Percentiles rank a stretch among this genome's conserved stretches.
phyloP scores from a whole-genome alignment of 2,888 invertebrate genomes.

The Cremastinae sp. region DNA sequence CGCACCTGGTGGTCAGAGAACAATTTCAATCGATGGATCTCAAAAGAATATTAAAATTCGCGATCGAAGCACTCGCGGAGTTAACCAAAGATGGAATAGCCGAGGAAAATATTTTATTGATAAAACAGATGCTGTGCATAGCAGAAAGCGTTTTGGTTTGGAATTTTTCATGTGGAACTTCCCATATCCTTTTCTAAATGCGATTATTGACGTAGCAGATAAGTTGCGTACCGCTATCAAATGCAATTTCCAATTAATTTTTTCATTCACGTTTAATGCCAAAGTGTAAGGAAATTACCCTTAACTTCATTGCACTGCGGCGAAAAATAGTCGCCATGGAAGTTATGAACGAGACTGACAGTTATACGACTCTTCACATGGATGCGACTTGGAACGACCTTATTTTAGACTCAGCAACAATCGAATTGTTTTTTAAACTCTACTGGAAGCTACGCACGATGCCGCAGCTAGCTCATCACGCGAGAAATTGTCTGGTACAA shows the following conservation, averaged over 20 bases:
- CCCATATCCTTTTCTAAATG: slow-evolving; percentile 80
- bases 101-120: slow-evolving; percentile 83
- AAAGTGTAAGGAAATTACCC: slow-evolving; percentile 57
- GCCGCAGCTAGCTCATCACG: slow-evolving; percentile 88
- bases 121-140: slow-evolving; percentile 88
- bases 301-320: slow-evolving; percentile 82
- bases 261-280: background rate
- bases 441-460: slow-evolving; percentile 91
- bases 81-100: slow-evolving; percentile 82
- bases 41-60: slow-evolving; percentile 89
- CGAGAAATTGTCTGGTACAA: slow-evolving; percentile 91
- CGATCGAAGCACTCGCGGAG: slow-evolving; percentile 84
- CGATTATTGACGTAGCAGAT: background rate
- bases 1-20: slow-evolving; percentile 91
- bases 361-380: slow-evolving; percentile 83
- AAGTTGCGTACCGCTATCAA: too few relatives aligned
- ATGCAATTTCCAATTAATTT: background rate
- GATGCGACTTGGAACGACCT: slow-evolving; percentile 88
- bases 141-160: slow-evolving; percentile 90
- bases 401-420: slow-evolving; percentile 87
- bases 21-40: slow-evolving; percentile 91
- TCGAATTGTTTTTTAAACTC: slow-evolving; percentile 90
- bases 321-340: slow-evolving; percentile 88
- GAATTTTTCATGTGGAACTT: slow-evolving; percentile 88
- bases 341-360: slow-evolving; percentile 86